Evolutionary conservation across 2,113 vertebrate species (phyloP).

Genomic region (Lepus europaeus): DNA sequence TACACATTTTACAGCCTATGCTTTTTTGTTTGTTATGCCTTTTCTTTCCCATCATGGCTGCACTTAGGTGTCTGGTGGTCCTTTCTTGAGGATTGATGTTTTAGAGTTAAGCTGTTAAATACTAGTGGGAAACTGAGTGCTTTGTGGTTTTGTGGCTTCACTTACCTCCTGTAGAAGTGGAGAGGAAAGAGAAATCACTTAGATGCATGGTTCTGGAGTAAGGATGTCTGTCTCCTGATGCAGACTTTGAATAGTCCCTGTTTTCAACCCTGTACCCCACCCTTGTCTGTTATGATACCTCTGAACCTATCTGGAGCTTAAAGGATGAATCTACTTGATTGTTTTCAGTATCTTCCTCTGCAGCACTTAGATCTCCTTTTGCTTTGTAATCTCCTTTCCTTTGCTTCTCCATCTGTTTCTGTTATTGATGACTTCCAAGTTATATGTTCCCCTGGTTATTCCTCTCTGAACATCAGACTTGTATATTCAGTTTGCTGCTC

Average conservation of each 20-base stretch:
- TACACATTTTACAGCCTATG: background rate
- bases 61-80: background rate
- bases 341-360: background rate
- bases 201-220: background rate
- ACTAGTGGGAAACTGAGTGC: background rate
- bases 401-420: slow-evolving; percentile 36
- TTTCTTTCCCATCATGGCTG: slow-evolving; percentile 3
- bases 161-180: background rate
- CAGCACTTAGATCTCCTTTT: slow-evolving; percentile 31
- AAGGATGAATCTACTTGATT: background rate
- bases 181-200: background rate
- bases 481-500: background rate
- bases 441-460: background rate
- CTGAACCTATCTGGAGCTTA: background rate
- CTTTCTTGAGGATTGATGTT: slow-evolving; percentile 14
- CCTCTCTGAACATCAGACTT: background rate
- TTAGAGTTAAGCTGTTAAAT: slow-evolving; percentile 39
- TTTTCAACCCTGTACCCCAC: background rate
- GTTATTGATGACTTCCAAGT: background rate
- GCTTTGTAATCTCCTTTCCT: slow-evolving; percentile 16
- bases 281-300: background rate
- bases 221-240: background rate
- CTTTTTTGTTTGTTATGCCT: background rate
- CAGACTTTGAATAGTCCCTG: background rate
- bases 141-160: slow-evolving; percentile 24